phyloP scores from a whole-genome alignment of 2,113 vertebrate species.

The Nicator chloris region DNA sequence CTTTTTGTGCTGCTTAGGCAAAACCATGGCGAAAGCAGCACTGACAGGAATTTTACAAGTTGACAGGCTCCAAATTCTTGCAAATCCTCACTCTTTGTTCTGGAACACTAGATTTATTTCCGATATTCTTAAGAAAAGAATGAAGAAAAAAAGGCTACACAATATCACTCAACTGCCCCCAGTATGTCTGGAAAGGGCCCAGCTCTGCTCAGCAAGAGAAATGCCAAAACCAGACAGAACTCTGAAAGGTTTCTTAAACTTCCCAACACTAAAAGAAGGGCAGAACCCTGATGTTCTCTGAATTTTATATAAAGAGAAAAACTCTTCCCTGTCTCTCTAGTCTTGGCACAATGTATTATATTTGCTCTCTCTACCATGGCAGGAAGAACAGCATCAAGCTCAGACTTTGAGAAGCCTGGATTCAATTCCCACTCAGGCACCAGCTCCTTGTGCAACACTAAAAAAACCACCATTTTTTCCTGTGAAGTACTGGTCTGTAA shows the following conservation, averaged over 20 bases:
- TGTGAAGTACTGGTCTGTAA: background rate
- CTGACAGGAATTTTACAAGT: background rate
- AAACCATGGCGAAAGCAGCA: background rate
- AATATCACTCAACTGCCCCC: background rate
- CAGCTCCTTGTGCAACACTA: background rate
- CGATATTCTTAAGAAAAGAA: background rate
- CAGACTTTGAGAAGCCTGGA: background rate
- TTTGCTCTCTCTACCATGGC: background rate
- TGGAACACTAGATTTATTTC: background rate
- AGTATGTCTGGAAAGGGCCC: background rate
- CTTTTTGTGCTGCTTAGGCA: background rate
- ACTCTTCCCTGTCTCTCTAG: background rate
- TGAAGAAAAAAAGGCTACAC: background rate
- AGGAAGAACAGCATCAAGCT: background rate
- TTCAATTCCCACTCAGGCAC: background rate
- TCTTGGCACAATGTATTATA: background rate
- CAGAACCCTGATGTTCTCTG: background rate
- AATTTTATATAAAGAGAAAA: background rate
- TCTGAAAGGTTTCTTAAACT: background rate
- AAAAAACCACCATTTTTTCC: background rate
- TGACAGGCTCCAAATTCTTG: background rate
- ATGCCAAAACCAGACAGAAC: background rate
- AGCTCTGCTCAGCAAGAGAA: background rate
- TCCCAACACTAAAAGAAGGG: background rate
- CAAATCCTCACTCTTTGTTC: background rate